Base-by-base conservation (phyloP, 2,888 invertebrate species). In the Himalopsyche japonica region DNA sequence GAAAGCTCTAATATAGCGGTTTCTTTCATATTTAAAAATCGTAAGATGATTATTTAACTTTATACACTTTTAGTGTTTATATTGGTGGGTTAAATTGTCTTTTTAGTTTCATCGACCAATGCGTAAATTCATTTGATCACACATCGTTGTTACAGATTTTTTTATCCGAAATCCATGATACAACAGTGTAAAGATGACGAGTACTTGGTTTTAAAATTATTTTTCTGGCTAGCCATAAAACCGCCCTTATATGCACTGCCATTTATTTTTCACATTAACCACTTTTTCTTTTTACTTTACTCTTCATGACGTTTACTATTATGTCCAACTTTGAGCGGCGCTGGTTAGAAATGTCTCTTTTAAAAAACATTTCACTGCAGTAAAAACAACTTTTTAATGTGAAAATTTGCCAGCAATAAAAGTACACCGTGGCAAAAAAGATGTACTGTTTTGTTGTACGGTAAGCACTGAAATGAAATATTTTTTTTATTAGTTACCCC, bases 161-260 rank as follows among this genome's bases (percentile, higher is more conserved):
- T 1, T 77, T 81, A 84, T n/a, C 84, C 84, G 81, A 84, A 84
- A 81, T 84, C 84, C 84, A 84, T 84, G 43, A 84, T 76, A 77
- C 64, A 81, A 64, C 48, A 78, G 30, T 77, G 57, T 77, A 49
- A 27, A 64, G 77, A 77, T 77, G 37, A 20, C 43, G 43, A 77
- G 43, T 24, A 77, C 37, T 77, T 77, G 7, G 32, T n/a, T 12
- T 70, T 70, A 12, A 30, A 70, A 70, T 70, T 27, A 70, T 70
- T 20, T 12, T 4, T 70, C 70, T 30, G 70, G 30, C 70, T 34
- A 34, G 77, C 77, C 77, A 77, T 77, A 77, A 77, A 77, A 77
- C 18, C 12, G 37, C 20, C 24, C 43, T 43, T 77, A 37, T 37
- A 37, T 43, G n/a, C 77, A 5, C 43, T 70, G 70, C 15, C 70